These are phyloP conservation scores for Panagrolaimus sp. DNA, from an alignment of 1,140 invertebrate genomes.

Conservation along the genomic window DNA sequence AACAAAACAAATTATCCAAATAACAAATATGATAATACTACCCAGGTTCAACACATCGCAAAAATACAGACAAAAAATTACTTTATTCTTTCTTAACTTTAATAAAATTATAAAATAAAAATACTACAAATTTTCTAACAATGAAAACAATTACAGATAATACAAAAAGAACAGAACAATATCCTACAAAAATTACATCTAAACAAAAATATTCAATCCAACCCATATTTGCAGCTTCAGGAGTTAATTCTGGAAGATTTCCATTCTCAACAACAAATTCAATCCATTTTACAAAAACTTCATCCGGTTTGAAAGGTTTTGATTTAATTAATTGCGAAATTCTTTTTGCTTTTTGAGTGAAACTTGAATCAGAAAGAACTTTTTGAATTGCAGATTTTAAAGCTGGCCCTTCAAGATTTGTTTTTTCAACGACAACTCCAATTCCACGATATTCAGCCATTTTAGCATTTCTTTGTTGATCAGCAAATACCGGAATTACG, in stretches of 20 bases:
- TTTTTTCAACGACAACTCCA: conserved; percentile 24
- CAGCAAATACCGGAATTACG: conserved; percentile 34
- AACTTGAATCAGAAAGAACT: not conserved
- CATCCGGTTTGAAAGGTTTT: conserved; percentile 18
- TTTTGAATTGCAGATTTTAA: not conserved
- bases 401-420: conserved; percentile 2
- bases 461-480: conserved; percentile 34
- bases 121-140: not conserved
- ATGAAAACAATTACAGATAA: not conserved
- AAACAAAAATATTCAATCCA: not conserved
- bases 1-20: too few relatives aligned
- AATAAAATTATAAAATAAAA: too few relatives aligned
- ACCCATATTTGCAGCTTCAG: not conserved
- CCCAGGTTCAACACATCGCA: too few relatives aligned
- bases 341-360: not conserved
- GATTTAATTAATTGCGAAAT: conserved; percentile 12
- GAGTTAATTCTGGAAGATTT: not conserved
- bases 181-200: not conserved
- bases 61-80: too few relatives aligned
- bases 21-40: too few relatives aligned
- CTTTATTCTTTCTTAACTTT: too few relatives aligned
- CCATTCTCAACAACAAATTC: conserved; percentile 17
- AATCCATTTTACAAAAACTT: conserved; percentile 16
- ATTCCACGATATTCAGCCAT: conserved; percentile 29
- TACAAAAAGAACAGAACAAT: not conserved